phyloP scores from a whole-genome alignment of 2,797 vertebrate genomes.

The Danio tinwini region DNA sequence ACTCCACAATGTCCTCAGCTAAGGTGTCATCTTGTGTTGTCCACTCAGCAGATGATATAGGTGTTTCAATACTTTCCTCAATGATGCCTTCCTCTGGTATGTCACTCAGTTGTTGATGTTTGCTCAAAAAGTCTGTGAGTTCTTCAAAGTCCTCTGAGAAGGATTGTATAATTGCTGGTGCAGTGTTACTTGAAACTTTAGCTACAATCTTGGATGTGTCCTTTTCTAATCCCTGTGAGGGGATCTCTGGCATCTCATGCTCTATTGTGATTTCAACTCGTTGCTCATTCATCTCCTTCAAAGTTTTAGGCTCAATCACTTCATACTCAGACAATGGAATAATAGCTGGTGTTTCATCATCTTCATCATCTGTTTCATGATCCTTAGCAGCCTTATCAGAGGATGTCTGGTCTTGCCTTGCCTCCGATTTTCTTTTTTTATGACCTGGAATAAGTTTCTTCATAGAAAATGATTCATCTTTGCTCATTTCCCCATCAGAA shows the following conservation, averaged over 20 bases:
- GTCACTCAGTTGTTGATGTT: slow-evolving; percentile 73
- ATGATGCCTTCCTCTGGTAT: slow-evolving; percentile 75
- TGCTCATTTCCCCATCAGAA: slow-evolving; percentile 81
- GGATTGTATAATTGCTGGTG: slow-evolving; percentile 54
- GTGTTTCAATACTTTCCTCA: slow-evolving; percentile 71
- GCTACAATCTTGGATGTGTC: slow-evolving; percentile 28
- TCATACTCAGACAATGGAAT: slow-evolving; percentile 93
- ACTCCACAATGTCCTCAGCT: slow-evolving; percentile 79
- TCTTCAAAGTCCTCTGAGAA: slow-evolving; percentile 74
- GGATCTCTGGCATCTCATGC: slow-evolving; percentile 52
- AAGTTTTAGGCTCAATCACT: slow-evolving; percentile 78
- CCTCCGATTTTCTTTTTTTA: slow-evolving; percentile 84
- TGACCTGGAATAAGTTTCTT: slow-evolving; percentile 88
- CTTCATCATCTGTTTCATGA: slow-evolving; percentile 78
- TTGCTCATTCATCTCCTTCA: slow-evolving; percentile 61
- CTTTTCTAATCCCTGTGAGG: slow-evolving; percentile 19
- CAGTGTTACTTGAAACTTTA: slow-evolving; percentile 62
- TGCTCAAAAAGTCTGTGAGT: slow-evolving; percentile 72
- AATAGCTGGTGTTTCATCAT: slow-evolving; percentile 89
- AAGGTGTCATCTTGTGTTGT: slow-evolving; percentile 74
- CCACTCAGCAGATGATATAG: slow-evolving; percentile 69
- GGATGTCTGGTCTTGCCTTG: slow-evolving; percentile 78
- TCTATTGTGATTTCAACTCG: slow-evolving; percentile 55
- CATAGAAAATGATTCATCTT: slow-evolving; percentile 88
- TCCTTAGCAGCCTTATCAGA: slow-evolving; percentile 78